Evolutionary conservation across 2,888 invertebrate species (phyloP).

Genomic region (Notodromas monacha): DNA sequence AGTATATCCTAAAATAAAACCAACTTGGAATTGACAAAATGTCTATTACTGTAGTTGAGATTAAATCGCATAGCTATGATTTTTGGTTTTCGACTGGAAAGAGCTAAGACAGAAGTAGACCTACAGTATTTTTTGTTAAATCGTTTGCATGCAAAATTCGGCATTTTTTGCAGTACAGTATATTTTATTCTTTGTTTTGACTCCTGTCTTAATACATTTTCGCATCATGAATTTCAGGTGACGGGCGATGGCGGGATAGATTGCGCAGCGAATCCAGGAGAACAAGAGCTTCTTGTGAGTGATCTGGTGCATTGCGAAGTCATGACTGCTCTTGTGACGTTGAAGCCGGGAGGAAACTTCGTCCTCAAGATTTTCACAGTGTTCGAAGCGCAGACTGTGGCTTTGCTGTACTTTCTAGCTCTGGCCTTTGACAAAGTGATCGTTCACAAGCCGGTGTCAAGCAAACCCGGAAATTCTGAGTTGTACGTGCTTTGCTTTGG

Average conservation of each 20-base stretch:
- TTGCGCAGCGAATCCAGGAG: slow-evolving; percentile 47
- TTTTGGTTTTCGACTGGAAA: no score
- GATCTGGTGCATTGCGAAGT: slow-evolving; percentile 52
- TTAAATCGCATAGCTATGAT: no score
- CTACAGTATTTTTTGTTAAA: no score
- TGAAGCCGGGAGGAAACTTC: slow-evolving; percentile 36
- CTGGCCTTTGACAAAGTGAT: slow-evolving; percentile 35
- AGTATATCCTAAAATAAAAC: no score
- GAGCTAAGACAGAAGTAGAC: no score
- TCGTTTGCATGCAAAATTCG: no score
- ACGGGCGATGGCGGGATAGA: slow-evolving; percentile 84
- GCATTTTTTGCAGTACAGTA: no score
- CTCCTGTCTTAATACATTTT: no score
- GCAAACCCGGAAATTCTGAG: slow-evolving; percentile 84
- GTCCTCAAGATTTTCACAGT: slow-evolving; percentile 66
- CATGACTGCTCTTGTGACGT: slow-evolving; percentile 32
- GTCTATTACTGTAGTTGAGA: no score
- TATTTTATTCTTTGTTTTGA: no score
- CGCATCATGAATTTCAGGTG: slow-evolving; percentile 28
- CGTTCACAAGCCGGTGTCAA: slow-evolving; percentile 57
- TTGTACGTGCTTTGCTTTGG: slow-evolving; percentile 59
- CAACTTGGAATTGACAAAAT: no score
- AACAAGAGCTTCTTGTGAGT: slow-evolving; percentile 47
- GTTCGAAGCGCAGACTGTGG: slow-evolving; percentile 47
- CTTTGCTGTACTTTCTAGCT: slow-evolving; percentile 40